These are phyloP conservation scores for Spicauda simplicius DNA, from an alignment of 2,888 invertebrate species.

Conservation along the genomic window DNA sequence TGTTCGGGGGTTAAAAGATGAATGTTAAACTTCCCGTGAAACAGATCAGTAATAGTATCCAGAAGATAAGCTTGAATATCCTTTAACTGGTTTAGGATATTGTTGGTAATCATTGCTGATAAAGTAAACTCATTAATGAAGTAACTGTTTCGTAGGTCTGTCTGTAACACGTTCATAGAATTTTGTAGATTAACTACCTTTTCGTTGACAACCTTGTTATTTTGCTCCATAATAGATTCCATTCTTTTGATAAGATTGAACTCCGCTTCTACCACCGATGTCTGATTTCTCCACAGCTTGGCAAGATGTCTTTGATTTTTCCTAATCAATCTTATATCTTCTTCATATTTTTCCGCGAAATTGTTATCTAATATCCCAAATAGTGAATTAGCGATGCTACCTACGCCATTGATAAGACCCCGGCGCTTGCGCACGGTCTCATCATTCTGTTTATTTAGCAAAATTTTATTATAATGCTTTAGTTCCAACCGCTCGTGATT, in stretches of 20 bases:
- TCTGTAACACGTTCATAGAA: too few relatives aligned
- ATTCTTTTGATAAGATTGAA: too few relatives aligned
- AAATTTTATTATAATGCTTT: constrained; percentile 21
- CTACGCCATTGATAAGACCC: constrained; percentile 42
- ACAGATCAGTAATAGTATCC: constrained; percentile 8
- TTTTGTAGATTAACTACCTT: too few relatives aligned
- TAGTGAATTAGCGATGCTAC: constrained; percentile 36
- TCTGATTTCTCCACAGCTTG: too few relatives aligned
- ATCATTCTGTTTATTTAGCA: constrained; percentile 34
- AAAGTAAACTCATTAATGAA: too few relatives aligned
- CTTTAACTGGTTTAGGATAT: not conserved
- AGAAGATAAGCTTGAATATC: constrained; percentile 6
- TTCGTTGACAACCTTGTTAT: too few relatives aligned
- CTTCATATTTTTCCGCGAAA: too few relatives aligned
- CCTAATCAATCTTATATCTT: too few relatives aligned
- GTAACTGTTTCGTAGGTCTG: too few relatives aligned
- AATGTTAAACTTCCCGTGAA: constrained; percentile 10
- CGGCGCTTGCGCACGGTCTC: constrained; percentile 33
- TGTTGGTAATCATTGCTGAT: not conserved
- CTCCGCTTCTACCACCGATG: too few relatives aligned
- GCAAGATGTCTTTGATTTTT: too few relatives aligned
- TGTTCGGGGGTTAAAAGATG: constrained; percentile 14
- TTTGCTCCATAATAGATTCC: too few relatives aligned
- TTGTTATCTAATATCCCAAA: constrained; percentile 41
- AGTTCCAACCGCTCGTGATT: constrained; percentile 9